Evolutionary conservation across 2,797 vertebrate genomes (phyloP).

Genomic region (Melanotaenia maccullochi): DNA sequence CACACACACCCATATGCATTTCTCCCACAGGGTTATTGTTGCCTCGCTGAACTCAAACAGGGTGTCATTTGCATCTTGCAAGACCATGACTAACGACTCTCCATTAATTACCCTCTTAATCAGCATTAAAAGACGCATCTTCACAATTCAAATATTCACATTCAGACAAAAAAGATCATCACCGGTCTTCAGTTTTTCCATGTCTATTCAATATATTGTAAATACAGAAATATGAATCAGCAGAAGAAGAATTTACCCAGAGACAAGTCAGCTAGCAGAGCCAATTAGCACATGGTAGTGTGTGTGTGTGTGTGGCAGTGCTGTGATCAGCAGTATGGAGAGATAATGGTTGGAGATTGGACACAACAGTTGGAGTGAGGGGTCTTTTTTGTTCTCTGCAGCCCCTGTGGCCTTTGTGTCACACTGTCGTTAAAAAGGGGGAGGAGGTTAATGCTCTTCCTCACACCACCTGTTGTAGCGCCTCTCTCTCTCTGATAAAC

Average conservation of each 20-base stretch:
- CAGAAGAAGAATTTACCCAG: neutral
- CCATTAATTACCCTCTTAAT: constrained; percentile 50
- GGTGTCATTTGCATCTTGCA: constrained; percentile 57
- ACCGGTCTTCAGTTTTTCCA: neutral
- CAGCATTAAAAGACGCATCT: neutral
- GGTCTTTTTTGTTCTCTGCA: constrained; percentile 67
- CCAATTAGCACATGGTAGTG: constrained; percentile 12
- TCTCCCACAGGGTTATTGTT: constrained; percentile 47
- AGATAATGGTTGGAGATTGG: constrained; percentile 64
- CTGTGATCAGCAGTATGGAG: constrained; percentile 44
- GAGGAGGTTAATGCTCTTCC: constrained; percentile 66
- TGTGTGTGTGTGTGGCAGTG: constrained; percentile 20
- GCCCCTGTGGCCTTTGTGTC: constrained; percentile 55
- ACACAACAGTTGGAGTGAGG: constrained; percentile 57
- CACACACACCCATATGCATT: constrained; percentile 27
- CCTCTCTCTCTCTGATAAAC: constrained; percentile 14
- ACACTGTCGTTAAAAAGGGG: constrained; percentile 60
- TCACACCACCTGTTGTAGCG: constrained; percentile 83
- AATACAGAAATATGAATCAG: neutral
- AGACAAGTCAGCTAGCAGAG: too few species aligned
- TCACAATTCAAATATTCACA: neutral
- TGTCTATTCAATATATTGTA: neutral
- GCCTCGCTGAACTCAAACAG: constrained; percentile 44
- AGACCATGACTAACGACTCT: constrained; percentile 51
- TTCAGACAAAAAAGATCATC: neutral